Percentiles rank a stretch among this genome's conserved stretches.
Evolutionary conservation across 2,888 invertebrate genomes (phyloP).

Genomic region (Scrobipalpa atriplicella): DNA sequence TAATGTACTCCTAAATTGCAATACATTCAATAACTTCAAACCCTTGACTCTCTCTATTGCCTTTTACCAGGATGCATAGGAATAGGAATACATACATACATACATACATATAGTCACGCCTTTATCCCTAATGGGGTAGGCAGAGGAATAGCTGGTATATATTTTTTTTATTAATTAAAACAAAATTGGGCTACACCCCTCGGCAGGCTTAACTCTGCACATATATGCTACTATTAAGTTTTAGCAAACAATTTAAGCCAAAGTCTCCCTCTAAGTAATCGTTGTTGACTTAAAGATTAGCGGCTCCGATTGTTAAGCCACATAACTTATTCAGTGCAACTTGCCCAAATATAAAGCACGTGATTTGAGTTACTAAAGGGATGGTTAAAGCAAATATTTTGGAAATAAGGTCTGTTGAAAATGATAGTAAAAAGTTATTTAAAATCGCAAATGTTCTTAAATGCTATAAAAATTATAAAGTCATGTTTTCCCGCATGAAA

Average conservation of each 20-base stretch:
- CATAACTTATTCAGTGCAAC: conserved; percentile 26
- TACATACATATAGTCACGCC: too few relatives aligned
- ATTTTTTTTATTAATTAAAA: background rate
- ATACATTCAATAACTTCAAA: background rate
- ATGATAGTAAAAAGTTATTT: too few relatives aligned
- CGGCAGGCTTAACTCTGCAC: conserved; percentile 11
- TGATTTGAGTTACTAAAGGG: conserved; percentile 5
- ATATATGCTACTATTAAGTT: conserved; percentile 23
- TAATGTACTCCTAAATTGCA: background rate
- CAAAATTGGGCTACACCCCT: background rate
- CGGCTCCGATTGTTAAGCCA: conserved; percentile 12
- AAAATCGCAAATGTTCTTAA: too few relatives aligned
- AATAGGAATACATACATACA: too few relatives aligned
- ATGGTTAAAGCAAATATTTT: conserved; percentile 1
- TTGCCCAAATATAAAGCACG: conserved; percentile 8
- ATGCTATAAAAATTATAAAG: too few relatives aligned
- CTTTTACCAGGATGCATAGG: too few relatives aligned
- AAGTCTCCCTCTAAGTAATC: conserved; percentile 20
- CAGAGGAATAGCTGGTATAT: too few relatives aligned
- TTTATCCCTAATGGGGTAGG: too few relatives aligned
- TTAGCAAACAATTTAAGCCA: conserved; percentile 17
- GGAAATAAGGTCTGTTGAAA: background rate
- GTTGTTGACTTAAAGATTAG: conserved; percentile 24
- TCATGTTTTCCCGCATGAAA: too few relatives aligned
- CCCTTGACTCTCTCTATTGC: too few relatives aligned